A percentile compares a stretch with the other conserved stretches of the same genome.
phyloP scores from a whole-genome alignment of 2,888 invertebrate species.

The Rhabditoides inermis region DNA sequence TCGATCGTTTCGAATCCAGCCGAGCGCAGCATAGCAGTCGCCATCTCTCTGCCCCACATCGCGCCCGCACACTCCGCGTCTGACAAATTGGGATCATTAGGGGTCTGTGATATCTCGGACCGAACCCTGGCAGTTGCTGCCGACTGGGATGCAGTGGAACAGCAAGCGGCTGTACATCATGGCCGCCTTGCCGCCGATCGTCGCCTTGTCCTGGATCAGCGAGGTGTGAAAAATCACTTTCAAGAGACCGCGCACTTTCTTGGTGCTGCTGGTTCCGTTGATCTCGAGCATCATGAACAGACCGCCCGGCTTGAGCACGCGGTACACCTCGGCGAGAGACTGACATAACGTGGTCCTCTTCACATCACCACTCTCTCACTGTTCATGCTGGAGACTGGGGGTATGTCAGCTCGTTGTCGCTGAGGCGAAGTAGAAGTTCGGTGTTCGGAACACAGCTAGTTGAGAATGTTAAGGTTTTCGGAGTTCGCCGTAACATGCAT shows the following conservation, averaged over 20 bases:
- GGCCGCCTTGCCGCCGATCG: constrained; percentile 3
- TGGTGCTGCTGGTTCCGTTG: constrained; percentile 22
- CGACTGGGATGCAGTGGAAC: constrained; percentile 39
- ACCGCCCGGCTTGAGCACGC: constrained; percentile 38
- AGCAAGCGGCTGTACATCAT: constrained; percentile 24
- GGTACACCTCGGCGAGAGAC: constrained; percentile 34
- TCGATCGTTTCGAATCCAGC: constrained; percentile 27
- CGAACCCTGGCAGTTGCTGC: constrained; percentile 21
- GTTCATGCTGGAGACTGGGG: too few relatives aligned
- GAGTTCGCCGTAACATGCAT: too few relatives aligned
- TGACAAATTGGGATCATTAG: constrained; percentile 5
- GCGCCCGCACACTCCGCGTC: constrained; percentile 31
- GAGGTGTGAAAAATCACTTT: not conserved
- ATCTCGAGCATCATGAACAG: constrained; percentile 39
- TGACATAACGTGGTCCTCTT: too few relatives aligned
- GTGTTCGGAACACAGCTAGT: too few relatives aligned
- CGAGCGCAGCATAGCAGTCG: constrained; percentile 20
- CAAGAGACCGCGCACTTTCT: not conserved
- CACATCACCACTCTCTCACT: too few relatives aligned
- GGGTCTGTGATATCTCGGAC: not conserved
- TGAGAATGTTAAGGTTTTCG: too few relatives aligned
- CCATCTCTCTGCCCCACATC: constrained; percentile 31
- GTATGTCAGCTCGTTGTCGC: too few relatives aligned
- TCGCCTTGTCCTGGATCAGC: not conserved
- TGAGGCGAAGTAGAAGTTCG: too few relatives aligned